Base-by-base conservation (phyloP, 2,888 invertebrate genomes). In the Scaptomyza tumidula region DNA sequence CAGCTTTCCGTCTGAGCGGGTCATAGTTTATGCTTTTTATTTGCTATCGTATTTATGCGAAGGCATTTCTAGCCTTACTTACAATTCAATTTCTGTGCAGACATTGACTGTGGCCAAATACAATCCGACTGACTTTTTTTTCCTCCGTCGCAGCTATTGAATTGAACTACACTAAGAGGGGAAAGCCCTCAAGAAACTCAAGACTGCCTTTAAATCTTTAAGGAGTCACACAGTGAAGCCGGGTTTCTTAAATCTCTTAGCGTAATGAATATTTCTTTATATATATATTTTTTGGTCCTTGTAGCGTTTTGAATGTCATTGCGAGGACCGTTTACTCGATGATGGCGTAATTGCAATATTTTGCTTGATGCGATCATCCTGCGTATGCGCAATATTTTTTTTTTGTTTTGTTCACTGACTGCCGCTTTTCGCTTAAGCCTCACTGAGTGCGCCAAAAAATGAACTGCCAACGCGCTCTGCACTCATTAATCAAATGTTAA, bases 401-500 rank as follows among this genome's bases (percentile, higher is more conserved):
- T 41, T 37, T 37, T 35, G 10, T 35, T n/a, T 4, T 16, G 41
- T 24, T 37, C 56, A 65, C 14, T 11, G 39, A 41, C 54, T 45
- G 59, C 55, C 39, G 58, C 59, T 48, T 50, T 35, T 14, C 61
- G 61, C 64, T 70, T 61, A 61, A 70, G 65, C 50, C 46, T 48
- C 27, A 27, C 41, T 55, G 64, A 67, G 58, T 61, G 62, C 50
- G 68, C 73, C 79, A 82, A 77, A 82, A 82, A 87, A 77, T 86
- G 74, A 88, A 79, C 80, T 86, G 86, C 74, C 86, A 85, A 54
- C 70, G 78, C 75, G 67, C 41, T 64, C 58, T 72, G 80, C 86
- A 86, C 86, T 84, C 88, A 88, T 84, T 84, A 86, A 84, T 84
- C 83, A 84, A 84, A 88, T 78, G 88, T 80, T 88, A 80, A 82